phyloP scores from a whole-genome alignment of 2,113 vertebrate species.

The Azemiops feae region DNA sequence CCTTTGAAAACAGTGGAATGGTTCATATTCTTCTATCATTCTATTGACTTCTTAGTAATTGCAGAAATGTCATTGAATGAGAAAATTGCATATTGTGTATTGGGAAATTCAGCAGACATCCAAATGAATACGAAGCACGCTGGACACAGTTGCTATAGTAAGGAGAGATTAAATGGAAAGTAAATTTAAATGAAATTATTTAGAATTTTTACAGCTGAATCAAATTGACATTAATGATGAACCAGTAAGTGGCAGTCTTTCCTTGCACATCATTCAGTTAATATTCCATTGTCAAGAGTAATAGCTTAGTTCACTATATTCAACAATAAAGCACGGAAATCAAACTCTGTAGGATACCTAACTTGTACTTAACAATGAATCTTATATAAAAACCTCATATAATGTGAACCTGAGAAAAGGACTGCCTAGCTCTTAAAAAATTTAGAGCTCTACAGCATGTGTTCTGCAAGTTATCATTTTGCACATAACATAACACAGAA shows the following conservation, averaged over 20 bases:
- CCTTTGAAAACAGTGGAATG: not conserved
- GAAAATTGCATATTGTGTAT: not conserved
- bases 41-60: not conserved
- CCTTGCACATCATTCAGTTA: not conserved
- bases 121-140: not conserved
- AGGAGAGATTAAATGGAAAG: not conserved
- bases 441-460: not conserved
- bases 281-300: constrained; percentile 3
- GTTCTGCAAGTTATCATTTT: not conserved
- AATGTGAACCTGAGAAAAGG: not conserved
- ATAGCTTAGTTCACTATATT: not conserved
- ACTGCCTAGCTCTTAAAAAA: not conserved
- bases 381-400: not conserved
- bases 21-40: not conserved
- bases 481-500: not conserved
- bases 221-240: not conserved
- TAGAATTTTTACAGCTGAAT: not conserved
- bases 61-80: not conserved
- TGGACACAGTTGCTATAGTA: not conserved
- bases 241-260: constrained; percentile 10
- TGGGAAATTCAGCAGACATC: not conserved
- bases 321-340: not conserved
- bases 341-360: not conserved
- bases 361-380: not conserved
- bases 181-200: not conserved